Percentiles rank a stretch among this genome's conserved stretches.
Conservation (phyloP, 2,797 vertebrate genomes). For the Hippoglossus hippoglossus region DNA sequence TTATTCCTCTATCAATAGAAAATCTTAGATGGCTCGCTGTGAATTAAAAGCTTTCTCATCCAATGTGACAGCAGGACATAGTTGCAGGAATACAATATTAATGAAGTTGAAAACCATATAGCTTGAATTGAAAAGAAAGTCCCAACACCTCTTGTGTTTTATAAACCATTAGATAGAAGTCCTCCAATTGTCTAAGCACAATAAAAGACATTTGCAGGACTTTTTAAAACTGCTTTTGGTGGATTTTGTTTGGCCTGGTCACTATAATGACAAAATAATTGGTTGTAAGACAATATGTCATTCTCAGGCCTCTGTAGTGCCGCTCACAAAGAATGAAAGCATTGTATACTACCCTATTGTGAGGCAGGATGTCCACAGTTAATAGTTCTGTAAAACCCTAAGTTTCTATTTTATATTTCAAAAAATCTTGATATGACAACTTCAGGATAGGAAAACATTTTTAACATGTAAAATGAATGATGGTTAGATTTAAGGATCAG, state of each 20-base stretch:
- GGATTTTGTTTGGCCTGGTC: constrained; percentile 9
- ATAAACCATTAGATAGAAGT: too few relatives aligned
- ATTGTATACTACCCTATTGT: too few relatives aligned
- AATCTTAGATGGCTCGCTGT: constrained; percentile 49
- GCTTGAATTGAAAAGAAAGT: constrained; percentile 3
- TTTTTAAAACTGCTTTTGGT: neutral
- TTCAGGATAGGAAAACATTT: neutral
- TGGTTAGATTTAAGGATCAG: neutral
- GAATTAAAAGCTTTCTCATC: constrained; percentile 57
- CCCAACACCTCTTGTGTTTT: too few relatives aligned
- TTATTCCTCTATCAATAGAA: constrained; percentile 68
- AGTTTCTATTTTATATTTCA: neutral
- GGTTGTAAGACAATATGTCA: neutral
- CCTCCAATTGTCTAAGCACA: too few relatives aligned
- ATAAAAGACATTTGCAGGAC: neutral
- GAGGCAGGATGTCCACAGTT: neutral
- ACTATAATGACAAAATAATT: neutral
- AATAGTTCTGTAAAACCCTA: neutral
- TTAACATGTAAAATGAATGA: neutral
- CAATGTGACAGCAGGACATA: constrained; percentile 58
- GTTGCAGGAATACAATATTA: constrained; percentile 51
- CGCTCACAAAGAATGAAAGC: neutral
- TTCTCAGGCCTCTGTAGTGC: neutral
- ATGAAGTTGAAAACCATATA: constrained; percentile 40
- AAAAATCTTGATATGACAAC: neutral